A percentile compares a stretch with the other conserved stretches of the same genome.
Evolutionary conservation across 2,797 vertebrate genomes (phyloP).

Genomic region (Margarornis squamiger): DNA sequence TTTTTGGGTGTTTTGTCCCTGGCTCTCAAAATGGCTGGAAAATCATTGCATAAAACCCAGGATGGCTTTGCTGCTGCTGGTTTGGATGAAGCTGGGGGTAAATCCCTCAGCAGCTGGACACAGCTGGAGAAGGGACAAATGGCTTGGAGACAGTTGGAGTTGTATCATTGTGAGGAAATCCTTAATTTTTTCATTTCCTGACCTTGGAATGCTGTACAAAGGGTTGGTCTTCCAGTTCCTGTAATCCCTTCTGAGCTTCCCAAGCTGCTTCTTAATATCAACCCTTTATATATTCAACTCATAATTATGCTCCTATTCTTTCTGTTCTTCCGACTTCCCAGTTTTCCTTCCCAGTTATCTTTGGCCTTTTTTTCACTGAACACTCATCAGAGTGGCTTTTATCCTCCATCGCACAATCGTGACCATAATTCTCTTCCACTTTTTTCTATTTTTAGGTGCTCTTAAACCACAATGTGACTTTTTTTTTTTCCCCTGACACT

Average conservation of each 20-base stretch:
- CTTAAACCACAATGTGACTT: background rate
- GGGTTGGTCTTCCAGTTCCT: background rate
- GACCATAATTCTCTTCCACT: background rate
- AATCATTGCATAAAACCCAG: background rate
- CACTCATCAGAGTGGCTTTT: background rate
- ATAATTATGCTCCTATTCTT: background rate
- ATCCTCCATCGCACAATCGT: background rate
- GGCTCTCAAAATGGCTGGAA: slow-evolving; percentile 1
- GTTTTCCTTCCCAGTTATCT: background rate
- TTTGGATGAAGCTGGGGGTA: background rate
- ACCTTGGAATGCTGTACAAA: background rate
- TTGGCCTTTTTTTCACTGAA: background rate
- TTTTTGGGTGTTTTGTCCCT: background rate
- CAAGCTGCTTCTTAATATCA: background rate
- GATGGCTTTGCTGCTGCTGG: background rate
- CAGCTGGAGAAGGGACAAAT: background rate
- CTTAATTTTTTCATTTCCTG: background rate
- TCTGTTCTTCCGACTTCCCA: background rate
- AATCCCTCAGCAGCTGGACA: background rate
- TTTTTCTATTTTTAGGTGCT: background rate
- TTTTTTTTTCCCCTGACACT: background rate
- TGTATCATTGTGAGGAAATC: background rate
- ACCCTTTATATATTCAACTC: background rate
- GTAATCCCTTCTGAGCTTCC: background rate
- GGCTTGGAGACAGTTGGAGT: background rate